Evolutionary conservation across 2,113 vertebrate species (phyloP), one percentile per base, ranked within the genome.

Genomic region (Osmerus mordax): DNA sequence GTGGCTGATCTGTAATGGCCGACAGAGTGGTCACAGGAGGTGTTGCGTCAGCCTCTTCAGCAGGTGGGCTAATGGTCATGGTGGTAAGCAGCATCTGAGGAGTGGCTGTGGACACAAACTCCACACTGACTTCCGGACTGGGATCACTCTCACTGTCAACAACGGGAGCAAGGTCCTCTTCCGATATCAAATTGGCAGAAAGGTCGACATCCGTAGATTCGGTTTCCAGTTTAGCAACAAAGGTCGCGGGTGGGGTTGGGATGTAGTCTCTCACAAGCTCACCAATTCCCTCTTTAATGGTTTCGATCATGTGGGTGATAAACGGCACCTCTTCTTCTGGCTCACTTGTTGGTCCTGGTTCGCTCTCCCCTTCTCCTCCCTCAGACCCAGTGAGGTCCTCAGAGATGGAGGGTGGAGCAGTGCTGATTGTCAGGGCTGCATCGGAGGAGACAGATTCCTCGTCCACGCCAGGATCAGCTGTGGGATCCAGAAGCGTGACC

Each of bases 221-320:
- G 0, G 77, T 77, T 59, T 78, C 67, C 55, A 60, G 19, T 65
- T 85, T 21, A 0, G 65, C 53, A 60, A 58, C 54, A 32, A 32
- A 71, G 11, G 62, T 64, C 14, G 58, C 53, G 7, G 83, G 72
- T 32, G 80, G 64, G 9, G 69, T 82, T 1, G 78, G 81, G 12
- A 81, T 63, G 58, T 78, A 82, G 63, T 85, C 73, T 32, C 73
- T 85, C 65, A 86, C 78, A 12, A 90, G 89, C 76, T 90, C 81
- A 1, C 79, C 82, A 0, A 81, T 89, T 80, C 87, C 82, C 1
- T 15, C 62, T 29, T 81, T 74, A 61, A 90, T 86, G 64, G 85
- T 91, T 75, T 91, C 78, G 55, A 90, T 78, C 74, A 83, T 65
- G 13, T 91, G 87, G 9, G 85, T 86, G 59, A 91, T 88, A 74